Percentiles rank a stretch among this genome's conserved stretches.
These are phyloP conservation scores for Etia nguti DNA, from an alignment of 2,113 vertebrate genomes.

Conservation along the genomic window DNA sequence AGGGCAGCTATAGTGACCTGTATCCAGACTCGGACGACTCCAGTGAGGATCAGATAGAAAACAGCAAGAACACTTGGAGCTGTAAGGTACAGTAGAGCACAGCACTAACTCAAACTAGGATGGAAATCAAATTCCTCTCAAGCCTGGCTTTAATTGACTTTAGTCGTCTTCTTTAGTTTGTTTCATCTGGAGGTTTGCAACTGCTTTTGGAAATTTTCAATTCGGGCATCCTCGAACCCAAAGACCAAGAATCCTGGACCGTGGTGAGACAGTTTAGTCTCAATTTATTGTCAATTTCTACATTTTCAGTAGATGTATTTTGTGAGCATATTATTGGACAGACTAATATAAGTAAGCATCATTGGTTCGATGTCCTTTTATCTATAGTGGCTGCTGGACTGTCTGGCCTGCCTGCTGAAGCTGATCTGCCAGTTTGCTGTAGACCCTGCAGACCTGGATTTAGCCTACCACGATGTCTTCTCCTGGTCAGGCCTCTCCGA, in stretches of 20 bases:
- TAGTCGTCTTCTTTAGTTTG: conserved; percentile 76
- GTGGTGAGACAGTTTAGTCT: conserved; percentile 78
- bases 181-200: conserved; percentile 94
- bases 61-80: conserved; percentile 99
- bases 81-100: conserved; percentile 82
- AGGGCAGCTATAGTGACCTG: conserved; percentile 98
- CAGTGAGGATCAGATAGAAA: conserved; percentile 97
- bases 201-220: conserved; percentile 95
- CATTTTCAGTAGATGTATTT: background rate
- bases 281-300: background rate
- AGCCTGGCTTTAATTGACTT: rapidly evolving
- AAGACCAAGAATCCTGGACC: conserved; percentile 96
- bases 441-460: conserved; percentile 92
- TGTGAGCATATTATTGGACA: background rate
- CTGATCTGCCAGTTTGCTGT: conserved; percentile 98
- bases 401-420: conserved; percentile 96
- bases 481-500: conserved; percentile 94
- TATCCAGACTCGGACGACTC: conserved; percentile 99
- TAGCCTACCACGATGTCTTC: conserved; percentile 97
- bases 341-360: background rate
- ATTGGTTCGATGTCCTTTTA: background rate
- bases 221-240: conserved; percentile 94
- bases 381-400: conserved; percentile 93
- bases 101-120: rapidly evolving
- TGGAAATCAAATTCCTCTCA: background rate